phyloP scores from a whole-genome alignment of 1,140 invertebrate species.

The Macrocentrus cingulum region DNA sequence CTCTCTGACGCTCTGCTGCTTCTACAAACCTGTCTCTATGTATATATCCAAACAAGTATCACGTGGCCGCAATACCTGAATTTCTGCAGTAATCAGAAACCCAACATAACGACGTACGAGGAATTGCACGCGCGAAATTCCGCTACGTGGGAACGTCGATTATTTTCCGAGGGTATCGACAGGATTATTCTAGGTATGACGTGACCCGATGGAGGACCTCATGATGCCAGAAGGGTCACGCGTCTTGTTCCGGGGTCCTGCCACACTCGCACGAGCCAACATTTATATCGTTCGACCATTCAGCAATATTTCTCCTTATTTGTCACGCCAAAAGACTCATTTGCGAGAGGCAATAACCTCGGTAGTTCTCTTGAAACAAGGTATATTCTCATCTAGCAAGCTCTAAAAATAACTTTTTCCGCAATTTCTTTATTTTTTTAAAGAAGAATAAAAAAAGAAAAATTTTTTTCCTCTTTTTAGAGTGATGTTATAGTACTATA shows the following conservation, averaged over 20 bases:
- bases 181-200: conserved; percentile 22
- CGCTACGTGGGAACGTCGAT: conserved; percentile 22
- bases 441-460: too few species aligned
- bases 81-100: background rate
- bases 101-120: background rate
- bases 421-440: too few species aligned
- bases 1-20: too few species aligned
- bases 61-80: background rate
- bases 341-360: too few species aligned
- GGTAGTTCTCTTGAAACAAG: too few species aligned
- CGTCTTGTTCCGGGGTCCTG: conserved; percentile 1
- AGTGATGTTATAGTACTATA: too few species aligned
- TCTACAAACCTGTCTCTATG: too few species aligned
- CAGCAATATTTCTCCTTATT: background rate
- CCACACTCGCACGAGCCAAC: background rate
- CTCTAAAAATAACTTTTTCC: too few species aligned
- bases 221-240: conserved; percentile 9
- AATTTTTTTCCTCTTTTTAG: too few species aligned
- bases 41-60: background rate
- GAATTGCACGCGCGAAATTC: background rate
- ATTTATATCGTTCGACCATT: background rate
- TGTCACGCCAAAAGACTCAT: too few species aligned
- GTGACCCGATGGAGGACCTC: conserved; percentile 16
- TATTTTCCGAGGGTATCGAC: conserved; percentile 22
- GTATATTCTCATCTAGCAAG: too few species aligned